These are phyloP conservation scores for Drosophila tropicalis DNA, from an alignment of 1,140 invertebrate species.

Conservation along the genomic window DNA sequence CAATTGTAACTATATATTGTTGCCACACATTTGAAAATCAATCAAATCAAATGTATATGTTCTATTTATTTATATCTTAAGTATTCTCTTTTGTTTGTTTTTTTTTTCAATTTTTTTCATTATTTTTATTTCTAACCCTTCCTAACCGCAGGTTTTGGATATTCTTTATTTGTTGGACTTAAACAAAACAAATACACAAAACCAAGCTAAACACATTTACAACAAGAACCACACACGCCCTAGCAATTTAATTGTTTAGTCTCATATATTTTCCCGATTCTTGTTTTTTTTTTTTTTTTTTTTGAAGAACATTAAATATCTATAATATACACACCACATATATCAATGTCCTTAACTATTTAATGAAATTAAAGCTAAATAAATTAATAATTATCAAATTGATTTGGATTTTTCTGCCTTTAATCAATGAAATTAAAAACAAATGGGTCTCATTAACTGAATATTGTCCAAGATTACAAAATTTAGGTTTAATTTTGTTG, in stretches of 20 bases:
- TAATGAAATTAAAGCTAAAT: conserved; percentile 79
- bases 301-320: conserved; percentile 53
- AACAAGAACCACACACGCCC: conserved; percentile 51
- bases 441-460: too few relatives aligned
- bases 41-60: conserved; percentile 50
- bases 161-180: conserved; percentile 57
- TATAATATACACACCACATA: conserved; percentile 43
- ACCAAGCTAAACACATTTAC: conserved; percentile 18
- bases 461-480: too few relatives aligned
- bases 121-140: conserved; percentile 44
- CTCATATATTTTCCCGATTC: conserved; percentile 53
- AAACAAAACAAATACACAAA: conserved; percentile 40
- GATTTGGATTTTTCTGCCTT: not conserved
- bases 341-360: conserved; percentile 81
- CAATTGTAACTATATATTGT: conserved; percentile 73
- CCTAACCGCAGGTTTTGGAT: conserved; percentile 63
- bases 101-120: not conserved
- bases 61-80: conserved; percentile 81
- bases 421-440: too few relatives aligned
- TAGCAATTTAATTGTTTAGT: conserved; percentile 80
- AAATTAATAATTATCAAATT: conserved; percentile 71
- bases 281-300: conserved; percentile 46
- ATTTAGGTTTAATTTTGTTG: too few relatives aligned
- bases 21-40: conserved; percentile 70
- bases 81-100: conserved; percentile 34